A percentile compares a stretch with the other conserved stretches of the same genome.
phyloP scores from a whole-genome alignment of 2,888 invertebrate species.

The Eustalomyia histrio region DNA sequence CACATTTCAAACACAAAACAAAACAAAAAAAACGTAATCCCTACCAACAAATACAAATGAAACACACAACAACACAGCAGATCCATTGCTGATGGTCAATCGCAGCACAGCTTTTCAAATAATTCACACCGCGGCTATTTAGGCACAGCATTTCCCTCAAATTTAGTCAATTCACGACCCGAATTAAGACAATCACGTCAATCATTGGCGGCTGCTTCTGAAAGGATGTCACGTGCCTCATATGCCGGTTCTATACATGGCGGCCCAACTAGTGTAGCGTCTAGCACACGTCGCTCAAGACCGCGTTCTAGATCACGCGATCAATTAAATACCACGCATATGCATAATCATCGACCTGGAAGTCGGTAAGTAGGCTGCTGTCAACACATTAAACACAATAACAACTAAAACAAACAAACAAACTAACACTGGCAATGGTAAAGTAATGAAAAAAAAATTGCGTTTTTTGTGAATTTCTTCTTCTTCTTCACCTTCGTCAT shows the following conservation, averaged over 20 bases:
- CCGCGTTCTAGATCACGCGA: slow-evolving; percentile 89
- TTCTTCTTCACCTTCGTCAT: background rate
- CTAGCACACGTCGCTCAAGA: slow-evolving; percentile 85
- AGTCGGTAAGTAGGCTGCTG: slow-evolving; percentile 83
- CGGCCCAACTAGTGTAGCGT: slow-evolving; percentile 81
- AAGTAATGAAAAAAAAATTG: slow-evolving; percentile 8
- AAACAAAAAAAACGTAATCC: slow-evolving; percentile 20
- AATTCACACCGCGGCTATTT: slow-evolving; percentile 87
- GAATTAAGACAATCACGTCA: slow-evolving; percentile 93
- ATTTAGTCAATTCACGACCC: slow-evolving; percentile 88
- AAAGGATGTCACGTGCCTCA: slow-evolving; percentile 88
- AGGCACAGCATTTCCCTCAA: slow-evolving; percentile 85
- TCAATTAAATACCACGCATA: slow-evolving; percentile 80
- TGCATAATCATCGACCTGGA: slow-evolving; percentile 83
- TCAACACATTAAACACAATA: slow-evolving; percentile 26
- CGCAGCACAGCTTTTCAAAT: slow-evolving; percentile 93
- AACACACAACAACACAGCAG: slow-evolving; percentile 77
- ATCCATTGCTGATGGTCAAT: slow-evolving; percentile 93
- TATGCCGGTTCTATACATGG: slow-evolving; percentile 84
- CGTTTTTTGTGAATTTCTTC: background rate
- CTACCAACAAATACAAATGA: background rate
- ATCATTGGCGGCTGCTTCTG: slow-evolving; percentile 90
- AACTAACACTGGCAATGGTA: slow-evolving; percentile 19
- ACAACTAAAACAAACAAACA: slow-evolving; percentile 53
- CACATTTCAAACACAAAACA: slow-evolving; percentile 21